Conservation (phyloP, 1,140 invertebrate species). For the Chironomus tepperi region DNA sequence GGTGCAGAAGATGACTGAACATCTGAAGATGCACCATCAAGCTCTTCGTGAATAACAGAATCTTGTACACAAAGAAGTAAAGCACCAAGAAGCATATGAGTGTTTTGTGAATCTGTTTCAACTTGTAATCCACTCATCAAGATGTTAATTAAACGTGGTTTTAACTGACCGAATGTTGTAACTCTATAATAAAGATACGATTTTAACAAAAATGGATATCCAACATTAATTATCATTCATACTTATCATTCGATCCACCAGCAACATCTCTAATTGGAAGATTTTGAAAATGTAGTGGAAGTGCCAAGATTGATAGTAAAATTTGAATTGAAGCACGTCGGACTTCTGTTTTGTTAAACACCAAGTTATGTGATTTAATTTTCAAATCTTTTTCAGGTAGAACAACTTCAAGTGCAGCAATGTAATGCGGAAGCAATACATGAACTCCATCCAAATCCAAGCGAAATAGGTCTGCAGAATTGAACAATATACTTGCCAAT, state of each 20-base stretch:
- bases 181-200: too few relatives aligned
- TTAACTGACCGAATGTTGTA: slow-evolving; percentile 69
- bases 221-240: too few relatives aligned
- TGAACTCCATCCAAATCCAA: slow-evolving; percentile 89
- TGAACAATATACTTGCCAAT: slow-evolving; percentile 68
- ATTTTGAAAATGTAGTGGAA: slow-evolving; percentile 86
- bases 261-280: slow-evolving; percentile 66
- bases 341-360: slow-evolving; percentile 65
- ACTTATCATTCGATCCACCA: slow-evolving; percentile 42
- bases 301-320: slow-evolving; percentile 75
- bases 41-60: slow-evolving; percentile 65
- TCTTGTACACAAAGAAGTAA: slow-evolving; percentile 73
- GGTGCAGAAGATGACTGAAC: slow-evolving; percentile 42
- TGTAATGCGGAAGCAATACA: slow-evolving; percentile 79
- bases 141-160: slow-evolving; percentile 73
- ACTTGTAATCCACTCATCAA: slow-evolving; percentile 78
- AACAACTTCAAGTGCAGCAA: slow-evolving; percentile 81
- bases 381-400: slow-evolving; percentile 68
- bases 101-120: slow-evolving; percentile 78
- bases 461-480: slow-evolving; percentile 71
- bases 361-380: slow-evolving; percentile 47
- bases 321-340: slow-evolving; percentile 84
- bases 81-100: slow-evolving; percentile 80
- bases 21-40: slow-evolving; percentile 39
- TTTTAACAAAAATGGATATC: too few relatives aligned